Conservation (phyloP, 2,888 invertebrate genomes). For the Macrosiphum euphorbiae region DNA sequence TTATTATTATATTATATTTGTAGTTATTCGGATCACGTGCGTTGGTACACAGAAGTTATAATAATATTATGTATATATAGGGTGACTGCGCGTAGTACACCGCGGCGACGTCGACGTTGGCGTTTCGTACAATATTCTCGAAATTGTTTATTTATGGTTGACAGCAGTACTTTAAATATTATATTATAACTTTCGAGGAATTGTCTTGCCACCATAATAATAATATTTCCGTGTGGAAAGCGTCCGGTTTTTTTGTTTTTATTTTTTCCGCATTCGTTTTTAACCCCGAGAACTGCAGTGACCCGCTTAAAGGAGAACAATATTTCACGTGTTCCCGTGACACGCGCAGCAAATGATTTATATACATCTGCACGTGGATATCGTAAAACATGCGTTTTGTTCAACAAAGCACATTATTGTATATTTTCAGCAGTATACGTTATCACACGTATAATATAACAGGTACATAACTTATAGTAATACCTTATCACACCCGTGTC, state of each 20-base stretch:
- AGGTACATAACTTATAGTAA: background rate
- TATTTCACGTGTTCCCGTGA: constrained; percentile 27
- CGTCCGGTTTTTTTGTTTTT: background rate
- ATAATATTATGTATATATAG: constrained; percentile 15
- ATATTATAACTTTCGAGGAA: background rate
- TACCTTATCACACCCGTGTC: too few species aligned
- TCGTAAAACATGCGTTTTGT: background rate
- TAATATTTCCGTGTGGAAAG: constrained; percentile 21
- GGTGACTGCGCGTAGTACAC: background rate
- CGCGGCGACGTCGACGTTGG: background rate
- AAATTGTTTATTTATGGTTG: constrained; percentile 45
- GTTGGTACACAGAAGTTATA: constrained; percentile 26
- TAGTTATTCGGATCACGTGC: constrained; percentile 53
- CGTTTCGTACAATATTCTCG: constrained; percentile 17
- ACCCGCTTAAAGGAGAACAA: constrained; percentile 13
- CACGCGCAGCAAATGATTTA: constrained; percentile 30
- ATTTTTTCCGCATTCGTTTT: background rate
- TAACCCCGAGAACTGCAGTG: background rate
- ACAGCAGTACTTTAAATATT: constrained; percentile 24
- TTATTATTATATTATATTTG: constrained; percentile 19
- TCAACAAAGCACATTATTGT: background rate
- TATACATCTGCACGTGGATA: background rate
- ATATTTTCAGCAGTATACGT: background rate
- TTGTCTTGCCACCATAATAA: constrained; percentile 10
- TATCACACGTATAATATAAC: background rate